Evolutionary conservation across 2,113 vertebrate genomes (phyloP).

Genomic region (Engraulis encrasicolus): DNA sequence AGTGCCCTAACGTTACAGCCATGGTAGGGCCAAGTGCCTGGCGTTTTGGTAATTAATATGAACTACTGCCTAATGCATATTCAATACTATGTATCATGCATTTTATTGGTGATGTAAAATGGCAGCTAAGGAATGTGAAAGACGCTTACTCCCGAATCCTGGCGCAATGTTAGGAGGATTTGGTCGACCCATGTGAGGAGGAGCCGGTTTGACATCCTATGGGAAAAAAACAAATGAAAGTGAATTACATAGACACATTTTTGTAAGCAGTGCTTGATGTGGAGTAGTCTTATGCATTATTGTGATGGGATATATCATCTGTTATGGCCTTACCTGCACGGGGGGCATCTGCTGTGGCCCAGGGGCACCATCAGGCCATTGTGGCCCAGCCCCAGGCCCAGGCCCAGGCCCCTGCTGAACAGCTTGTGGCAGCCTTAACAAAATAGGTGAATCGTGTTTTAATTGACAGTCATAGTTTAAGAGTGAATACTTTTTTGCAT

Average conservation of each 20-base stretch:
- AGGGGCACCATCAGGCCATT: constrained; percentile 76
- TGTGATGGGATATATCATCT: not conserved
- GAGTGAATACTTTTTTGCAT: no score
- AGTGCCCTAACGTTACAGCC: no score
- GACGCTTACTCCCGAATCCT: constrained; percentile 92
- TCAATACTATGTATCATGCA: no score
- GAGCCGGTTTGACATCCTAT: constrained; percentile 87
- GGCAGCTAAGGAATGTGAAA: not conserved
- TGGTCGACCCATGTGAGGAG: constrained; percentile 86
- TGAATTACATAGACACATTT: not conserved
- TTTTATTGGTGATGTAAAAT: not conserved
- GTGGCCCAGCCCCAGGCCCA: no score
- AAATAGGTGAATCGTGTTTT: not conserved
- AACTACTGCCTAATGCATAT: no score
- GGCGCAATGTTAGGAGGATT: constrained; percentile 90
- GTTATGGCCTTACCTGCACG: constrained; percentile 79
- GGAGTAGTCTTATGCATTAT: not conserved
- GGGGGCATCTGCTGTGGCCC: constrained; percentile 82
- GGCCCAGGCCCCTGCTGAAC: constrained; percentile 71
- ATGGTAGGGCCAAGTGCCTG: no score
- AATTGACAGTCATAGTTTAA: no score
- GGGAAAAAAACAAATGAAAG: constrained; percentile 38
- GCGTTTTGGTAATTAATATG: no score
- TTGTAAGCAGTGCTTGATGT: no score
- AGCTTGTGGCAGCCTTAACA: constrained; percentile 83